phyloP scores from a whole-genome alignment of 2,113 vertebrate genomes.

The Paraplagusia blochii region DNA sequence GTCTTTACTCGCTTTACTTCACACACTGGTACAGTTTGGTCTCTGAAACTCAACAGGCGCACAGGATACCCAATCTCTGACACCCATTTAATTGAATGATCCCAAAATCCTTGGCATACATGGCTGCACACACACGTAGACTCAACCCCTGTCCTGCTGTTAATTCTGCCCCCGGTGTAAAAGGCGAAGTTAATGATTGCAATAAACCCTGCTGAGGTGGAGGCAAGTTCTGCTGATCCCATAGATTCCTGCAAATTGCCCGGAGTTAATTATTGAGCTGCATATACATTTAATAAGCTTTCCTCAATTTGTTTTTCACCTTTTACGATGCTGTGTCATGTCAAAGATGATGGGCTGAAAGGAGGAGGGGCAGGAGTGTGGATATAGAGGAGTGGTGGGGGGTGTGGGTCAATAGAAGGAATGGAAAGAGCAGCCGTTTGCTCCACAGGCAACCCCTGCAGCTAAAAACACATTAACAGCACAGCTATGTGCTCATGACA shows the following conservation, averaged over 20 bases:
- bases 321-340: constrained; percentile 60
- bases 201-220: constrained; percentile 75
- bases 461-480: constrained; percentile 24
- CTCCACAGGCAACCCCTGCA: constrained; percentile 18
- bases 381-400: constrained; percentile 9
- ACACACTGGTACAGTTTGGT: constrained; percentile 51
- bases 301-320: constrained; percentile 69
- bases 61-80: constrained; percentile 57
- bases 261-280: constrained; percentile 78
- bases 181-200: constrained; percentile 71
- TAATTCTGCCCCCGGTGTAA: constrained; percentile 65
- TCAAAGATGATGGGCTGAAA: constrained; percentile 49
- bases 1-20: constrained; percentile 52
- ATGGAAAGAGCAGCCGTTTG: not conserved
- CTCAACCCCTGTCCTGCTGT: constrained; percentile 46
- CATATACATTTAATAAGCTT: constrained; percentile 77
- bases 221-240: constrained; percentile 78
- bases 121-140: constrained; percentile 10
- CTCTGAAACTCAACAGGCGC: constrained; percentile 51
- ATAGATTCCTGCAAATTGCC: constrained; percentile 77
- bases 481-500: constrained; percentile 26
- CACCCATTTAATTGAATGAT: constrained; percentile 69
- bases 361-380: not conserved
- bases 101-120: constrained; percentile 57
- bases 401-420: not conserved